Base-by-base conservation (phyloP, 2,113 vertebrate species). In the Cryptotis parvus region DNA sequence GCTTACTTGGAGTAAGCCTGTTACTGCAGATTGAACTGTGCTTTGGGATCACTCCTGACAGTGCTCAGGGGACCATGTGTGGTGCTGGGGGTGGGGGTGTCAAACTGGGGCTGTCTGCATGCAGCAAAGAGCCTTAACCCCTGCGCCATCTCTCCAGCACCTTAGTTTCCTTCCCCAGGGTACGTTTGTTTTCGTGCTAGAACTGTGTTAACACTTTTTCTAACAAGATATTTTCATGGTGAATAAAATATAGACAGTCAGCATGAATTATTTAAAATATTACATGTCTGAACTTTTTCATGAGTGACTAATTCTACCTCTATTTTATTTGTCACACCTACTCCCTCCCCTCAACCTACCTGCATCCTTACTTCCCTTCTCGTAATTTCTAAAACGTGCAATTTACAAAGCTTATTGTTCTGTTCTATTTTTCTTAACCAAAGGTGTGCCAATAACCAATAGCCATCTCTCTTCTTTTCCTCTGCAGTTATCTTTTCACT, bases 131-230 rank as follows among this genome's bases (percentile, higher is more conserved):
- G 63, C 63, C 27, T 65, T 65, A 29, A 65, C 8, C 10, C 8
- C 9, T 31, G 29, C 22, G 26, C 63, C 29, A 31, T 29, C 27
- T 65, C 63, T 65, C 63, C 63, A 65, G 63, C 27, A 29, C 29
- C 9, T 31, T 65, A 65, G 14, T 65, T 65, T 58, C 20, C 24
- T 58, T 20, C 55, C 55, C 16, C 7, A 55, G 65, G 41, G 22
- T 80, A 1, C 63, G 31, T 65, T 4, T 75, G 35, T 86, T 89
- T 94, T 80, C 45, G 75, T 41, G 26, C 26, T 91, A 20, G 8
- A 63, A 16, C 84, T 72, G 8, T 35, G 69, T 77, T 91, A 76
- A 55, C 31, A 33, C 16, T 90, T 87, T 91, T 91, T 70, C n/a
- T 73, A 65, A 68, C 7, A 26, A 24, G 55, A 12, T 82, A 39